phyloP scores from a whole-genome alignment of 2,888 invertebrate species.

The Drosophila neotestacea region DNA sequence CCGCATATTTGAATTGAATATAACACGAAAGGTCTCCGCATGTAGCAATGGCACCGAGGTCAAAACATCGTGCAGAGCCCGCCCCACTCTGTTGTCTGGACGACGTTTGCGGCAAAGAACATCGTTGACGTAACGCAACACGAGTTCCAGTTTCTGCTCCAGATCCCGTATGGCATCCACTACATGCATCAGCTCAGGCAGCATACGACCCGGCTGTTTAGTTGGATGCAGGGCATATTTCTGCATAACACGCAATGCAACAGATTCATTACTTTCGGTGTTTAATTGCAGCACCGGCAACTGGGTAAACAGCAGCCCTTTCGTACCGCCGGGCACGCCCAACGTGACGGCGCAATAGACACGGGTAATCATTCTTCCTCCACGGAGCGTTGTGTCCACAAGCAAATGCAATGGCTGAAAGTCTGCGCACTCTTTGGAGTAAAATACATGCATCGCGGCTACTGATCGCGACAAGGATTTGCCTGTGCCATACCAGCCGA shows the following conservation, averaged over 20 bases:
- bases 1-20: conserved; percentile 53
- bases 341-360: conserved; percentile 53
- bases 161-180: conserved; percentile 43
- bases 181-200: conserved; percentile 56
- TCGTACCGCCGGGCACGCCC: conserved; percentile 66
- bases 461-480: conserved; percentile 50
- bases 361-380: conserved; percentile 35
- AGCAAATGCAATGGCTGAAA: conserved; percentile 59
- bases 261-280: conserved; percentile 26
- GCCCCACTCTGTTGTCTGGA: conserved; percentile 60
- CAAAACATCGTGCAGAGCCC: conserved; percentile 51
- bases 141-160: conserved; percentile 50
- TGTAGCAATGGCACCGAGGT: conserved; percentile 61
- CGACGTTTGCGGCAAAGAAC: conserved; percentile 56
- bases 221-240: conserved; percentile 30
- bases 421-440: conserved; percentile 42
- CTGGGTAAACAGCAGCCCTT: conserved; percentile 57
- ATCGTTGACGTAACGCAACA: conserved; percentile 66
- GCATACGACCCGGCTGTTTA: conserved; percentile 35
- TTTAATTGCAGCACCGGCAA: conserved; percentile 47
- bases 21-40: conserved; percentile 48
- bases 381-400: conserved; percentile 51
- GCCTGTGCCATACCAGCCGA: conserved; percentile 67
- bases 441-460: conserved; percentile 47
- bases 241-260: conserved; percentile 55